Evolutionary conservation across 2,797 vertebrate genomes (phyloP), one percentile per base, ranked within the genome.

Genomic region (Molothrus ater): DNA sequence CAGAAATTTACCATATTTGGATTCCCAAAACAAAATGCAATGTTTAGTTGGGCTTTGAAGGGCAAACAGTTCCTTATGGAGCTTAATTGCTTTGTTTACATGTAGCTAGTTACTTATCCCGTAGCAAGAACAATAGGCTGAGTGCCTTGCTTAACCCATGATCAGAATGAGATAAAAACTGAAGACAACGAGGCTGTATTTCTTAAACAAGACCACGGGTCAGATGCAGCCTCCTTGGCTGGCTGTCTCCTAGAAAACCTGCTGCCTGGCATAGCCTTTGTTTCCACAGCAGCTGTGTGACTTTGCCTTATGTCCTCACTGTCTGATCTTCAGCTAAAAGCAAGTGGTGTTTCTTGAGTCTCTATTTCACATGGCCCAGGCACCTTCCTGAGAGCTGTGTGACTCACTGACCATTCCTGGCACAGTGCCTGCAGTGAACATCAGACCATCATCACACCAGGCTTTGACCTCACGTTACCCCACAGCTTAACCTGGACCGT

Each of bases 61-160:
- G 86, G 91, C 93, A 96, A 95, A 91, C 92, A 93, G 86, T 96
- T 95, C 82, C 65, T 92, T 94, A 86, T 45, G 91, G 91, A 92
- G 74, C 82, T 90, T 88, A 96, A 97, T 95, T 95, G 91, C 94
- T 94, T 94, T 97, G 95, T 98, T 97, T 97, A 94, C 82, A 60
- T 95, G 65, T 76, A 94, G 95, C 78, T 94, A 91, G 95, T 96
- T 93, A 83, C 94, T 97, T 97, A 75, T 94, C 95, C 76, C 78
- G 90, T 96, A 92, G 91, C 78, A 75, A 96, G 92, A 96, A 96
- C 97, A 98, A 96, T 95, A 97, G 97, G 66, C 96, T 94, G 96
- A 95, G 95, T 95, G 96, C 93, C 91, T 96, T 57, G 40, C 93
- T 93, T 90, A 42, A 56, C 87, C 91, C 36, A 1, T 86, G 94